Conservation (phyloP, 2,113 vertebrate species). For the Rhabdomys dilectus region DNA sequence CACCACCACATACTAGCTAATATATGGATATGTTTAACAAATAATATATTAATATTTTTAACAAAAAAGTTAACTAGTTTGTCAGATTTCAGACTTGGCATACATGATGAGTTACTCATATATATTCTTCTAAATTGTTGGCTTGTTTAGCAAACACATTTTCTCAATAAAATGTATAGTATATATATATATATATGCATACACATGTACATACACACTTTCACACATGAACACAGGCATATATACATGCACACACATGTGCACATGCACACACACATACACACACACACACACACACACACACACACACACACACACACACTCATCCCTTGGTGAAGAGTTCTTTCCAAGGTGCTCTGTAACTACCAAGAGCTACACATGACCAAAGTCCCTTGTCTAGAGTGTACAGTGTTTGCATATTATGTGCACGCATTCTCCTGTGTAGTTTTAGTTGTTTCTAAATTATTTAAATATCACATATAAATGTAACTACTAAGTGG, state of each 20-base stretch:
- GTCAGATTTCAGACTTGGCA: background rate
- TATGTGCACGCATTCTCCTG: background rate
- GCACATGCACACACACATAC: too few relatives aligned
- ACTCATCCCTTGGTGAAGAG: background rate
- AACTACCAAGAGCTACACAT: background rate
- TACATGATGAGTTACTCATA: background rate
- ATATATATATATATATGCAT: background rate
- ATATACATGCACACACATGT: background rate
- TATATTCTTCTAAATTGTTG: background rate
- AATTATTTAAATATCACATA: background rate
- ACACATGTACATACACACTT: background rate
- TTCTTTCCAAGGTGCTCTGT: background rate
- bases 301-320: background rate
- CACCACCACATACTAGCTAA: background rate
- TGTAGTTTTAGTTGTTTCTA: background rate
- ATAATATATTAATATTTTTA: background rate
- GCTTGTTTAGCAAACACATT: constrained; percentile 42
- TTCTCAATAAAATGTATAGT: background rate
- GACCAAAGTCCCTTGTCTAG: background rate
- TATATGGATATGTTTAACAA: background rate
- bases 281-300: background rate
- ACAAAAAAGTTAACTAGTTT: background rate
- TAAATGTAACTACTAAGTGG: background rate
- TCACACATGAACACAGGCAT: background rate
- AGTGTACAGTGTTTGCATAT: background rate